Base-by-base conservation (phyloP, 2,797 vertebrate species). In the Cynopterus sphinx region DNA sequence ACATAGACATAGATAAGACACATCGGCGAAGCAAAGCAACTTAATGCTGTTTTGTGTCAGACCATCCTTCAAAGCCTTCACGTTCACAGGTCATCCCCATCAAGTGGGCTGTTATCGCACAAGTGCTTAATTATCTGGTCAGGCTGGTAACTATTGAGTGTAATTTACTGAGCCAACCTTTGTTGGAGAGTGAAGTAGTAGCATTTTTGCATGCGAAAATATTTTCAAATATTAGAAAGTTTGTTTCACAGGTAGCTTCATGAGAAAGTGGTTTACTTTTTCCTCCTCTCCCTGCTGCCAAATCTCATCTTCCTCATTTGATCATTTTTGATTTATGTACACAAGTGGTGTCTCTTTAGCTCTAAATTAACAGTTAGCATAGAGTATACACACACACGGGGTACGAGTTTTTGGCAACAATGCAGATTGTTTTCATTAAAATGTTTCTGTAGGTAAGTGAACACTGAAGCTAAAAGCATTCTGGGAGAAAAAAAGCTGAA, bases 391-490 rank as follows among this genome's bases (percentile, higher is more conserved):
- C 8, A 46, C 11, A 13, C 28, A 31, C 0, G 16, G 61, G 22
- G 2, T 21, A 5, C 75, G 65, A 8, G 26, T 51, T 59, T 79
- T 67, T 97, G 28, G 49, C 41, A 88, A 3, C 17, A 87, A 3
- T 75, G 67, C 61, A 51, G 8, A 8, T 82, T 71, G 28, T 73
- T 93, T 71, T 28, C 36, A 43, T 96, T 91, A 89, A 93, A 91
- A 73, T 96, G 49, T 93, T 85, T 95, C 65, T 65, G 3, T 81
- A 57, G 43, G 13, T 65, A 65, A 71, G 55, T 55, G 73, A 88
- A 55, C 36, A 68, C 53, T 84, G 63, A 55, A 53, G 53, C 36
- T 65, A 41, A 68, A 49, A 36, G 3, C 55, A 22, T 91, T 74
- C 41, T 84, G 36, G 21, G 15, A 9, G 16, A 33, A 31, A 26